Evolutionary conservation across 2,797 vertebrate genomes (phyloP).

Genomic region (Leptatherina wallacei): DNA sequence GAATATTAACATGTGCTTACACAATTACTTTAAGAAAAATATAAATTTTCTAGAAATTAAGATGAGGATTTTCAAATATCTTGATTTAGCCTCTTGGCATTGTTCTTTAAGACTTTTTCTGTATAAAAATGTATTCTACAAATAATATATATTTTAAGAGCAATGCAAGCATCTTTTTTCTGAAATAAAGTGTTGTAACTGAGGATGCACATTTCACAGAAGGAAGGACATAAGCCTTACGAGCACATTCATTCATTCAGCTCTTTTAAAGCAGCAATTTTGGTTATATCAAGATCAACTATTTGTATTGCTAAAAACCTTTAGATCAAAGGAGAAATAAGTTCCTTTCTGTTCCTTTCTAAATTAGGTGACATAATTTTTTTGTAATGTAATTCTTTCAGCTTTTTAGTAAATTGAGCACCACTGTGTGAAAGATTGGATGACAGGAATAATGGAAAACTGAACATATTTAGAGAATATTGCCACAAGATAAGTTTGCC

Average conservation of each 20-base stretch:
- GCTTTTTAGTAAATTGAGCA: not conserved
- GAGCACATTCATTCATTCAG: not conserved
- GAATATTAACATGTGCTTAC: not conserved
- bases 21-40: not conserved
- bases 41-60: not conserved
- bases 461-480: conserved; percentile 14
- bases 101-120: not conserved
- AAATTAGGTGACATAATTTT: not conserved
- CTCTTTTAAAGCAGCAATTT: not conserved
- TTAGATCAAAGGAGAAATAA: not conserved
- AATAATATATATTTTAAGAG: not conserved
- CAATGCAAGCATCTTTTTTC: not conserved
- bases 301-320: not conserved
- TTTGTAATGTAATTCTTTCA: not conserved
- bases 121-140: not conserved
- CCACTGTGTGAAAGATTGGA: not conserved
- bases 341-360: not conserved
- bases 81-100: not conserved
- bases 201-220: not conserved
- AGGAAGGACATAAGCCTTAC: too few species aligned
- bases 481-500: conserved; percentile 8
- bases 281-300: not conserved
- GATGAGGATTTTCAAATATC: not conserved
- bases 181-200: not conserved
- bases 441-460: conserved; percentile 5